phyloP scores from a whole-genome alignment of 2,113 vertebrate genomes.

The Muscicapa adusta region DNA sequence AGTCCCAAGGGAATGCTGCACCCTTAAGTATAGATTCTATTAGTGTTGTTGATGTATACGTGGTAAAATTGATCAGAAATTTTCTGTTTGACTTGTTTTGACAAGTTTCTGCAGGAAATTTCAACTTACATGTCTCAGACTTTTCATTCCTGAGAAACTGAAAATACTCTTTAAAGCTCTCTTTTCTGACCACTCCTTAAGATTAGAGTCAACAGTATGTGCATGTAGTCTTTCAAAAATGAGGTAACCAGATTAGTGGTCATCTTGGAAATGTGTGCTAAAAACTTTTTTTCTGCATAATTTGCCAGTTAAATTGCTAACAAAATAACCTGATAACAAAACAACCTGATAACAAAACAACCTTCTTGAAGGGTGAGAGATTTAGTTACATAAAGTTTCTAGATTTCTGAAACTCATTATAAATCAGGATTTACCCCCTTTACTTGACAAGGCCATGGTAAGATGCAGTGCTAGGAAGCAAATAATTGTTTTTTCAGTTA shows the following conservation, averaged over 20 bases:
- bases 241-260: neutral
- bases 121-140: neutral
- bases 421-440: neutral
- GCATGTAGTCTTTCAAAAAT: neutral
- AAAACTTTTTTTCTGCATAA: neutral
- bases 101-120: neutral
- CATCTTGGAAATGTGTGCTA: neutral
- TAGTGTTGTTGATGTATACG: neutral
- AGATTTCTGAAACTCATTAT: neutral
- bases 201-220: neutral
- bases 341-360: neutral
- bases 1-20: neutral
- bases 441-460: neutral
- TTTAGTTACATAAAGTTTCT: neutral
- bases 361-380: neutral
- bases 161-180: neutral
- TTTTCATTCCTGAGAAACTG: neutral
- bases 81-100: neutral
- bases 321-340: neutral
- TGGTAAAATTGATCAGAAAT: neutral
- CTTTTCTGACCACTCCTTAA: neutral
- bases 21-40: neutral
- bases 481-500: slow-evolving; percentile 8
- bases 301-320: neutral
- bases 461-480: neutral